Evolutionary conservation across 2,797 vertebrate genomes (phyloP).

Genomic region (Tenualosa ilisha): DNA sequence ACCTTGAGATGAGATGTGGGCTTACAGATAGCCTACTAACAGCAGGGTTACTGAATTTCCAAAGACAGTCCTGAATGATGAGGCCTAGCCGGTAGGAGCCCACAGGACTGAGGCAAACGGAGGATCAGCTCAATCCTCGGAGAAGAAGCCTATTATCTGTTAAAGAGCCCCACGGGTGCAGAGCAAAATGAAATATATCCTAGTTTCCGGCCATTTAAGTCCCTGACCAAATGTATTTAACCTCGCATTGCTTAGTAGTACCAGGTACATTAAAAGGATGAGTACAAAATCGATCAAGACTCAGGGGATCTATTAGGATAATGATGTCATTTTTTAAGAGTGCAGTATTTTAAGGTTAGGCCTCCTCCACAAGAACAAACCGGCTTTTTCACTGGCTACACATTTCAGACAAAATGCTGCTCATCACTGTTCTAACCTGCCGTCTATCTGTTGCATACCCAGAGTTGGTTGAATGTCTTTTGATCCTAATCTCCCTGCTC

Average conservation of each 20-base stretch:
- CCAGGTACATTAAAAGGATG: slow-evolving; percentile 48
- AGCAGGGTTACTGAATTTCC: not conserved
- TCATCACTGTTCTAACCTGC: not conserved
- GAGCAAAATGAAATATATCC: not conserved
- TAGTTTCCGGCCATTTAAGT: not conserved
- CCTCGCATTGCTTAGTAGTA: slow-evolving; percentile 49
- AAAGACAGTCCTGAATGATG: not conserved
- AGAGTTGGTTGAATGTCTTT: slow-evolving; percentile 54
- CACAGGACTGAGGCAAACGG: not conserved
- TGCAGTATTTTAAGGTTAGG: not conserved
- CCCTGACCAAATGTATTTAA: slow-evolving; percentile 28
- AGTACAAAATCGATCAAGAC: slow-evolving; percentile 55
- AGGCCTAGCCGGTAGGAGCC: not conserved
- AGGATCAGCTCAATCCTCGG: not conserved
- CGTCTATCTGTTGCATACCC: not conserved
- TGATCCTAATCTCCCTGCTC: slow-evolving; percentile 63
- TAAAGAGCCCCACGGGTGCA: not conserved
- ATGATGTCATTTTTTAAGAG: slow-evolving; percentile 35
- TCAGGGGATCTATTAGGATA: slow-evolving; percentile 56
- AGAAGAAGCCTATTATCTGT: not conserved
- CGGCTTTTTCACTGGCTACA: not conserved
- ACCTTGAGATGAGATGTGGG: not conserved
- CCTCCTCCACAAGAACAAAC: not conserved
- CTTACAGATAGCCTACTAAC: not conserved
- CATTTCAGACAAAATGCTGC: not conserved